A percentile compares a stretch with the other conserved stretches of the same genome.
Evolutionary conservation across 1,140 invertebrate genomes (phyloP).

Genomic region (Lucilia cuprina): DNA sequence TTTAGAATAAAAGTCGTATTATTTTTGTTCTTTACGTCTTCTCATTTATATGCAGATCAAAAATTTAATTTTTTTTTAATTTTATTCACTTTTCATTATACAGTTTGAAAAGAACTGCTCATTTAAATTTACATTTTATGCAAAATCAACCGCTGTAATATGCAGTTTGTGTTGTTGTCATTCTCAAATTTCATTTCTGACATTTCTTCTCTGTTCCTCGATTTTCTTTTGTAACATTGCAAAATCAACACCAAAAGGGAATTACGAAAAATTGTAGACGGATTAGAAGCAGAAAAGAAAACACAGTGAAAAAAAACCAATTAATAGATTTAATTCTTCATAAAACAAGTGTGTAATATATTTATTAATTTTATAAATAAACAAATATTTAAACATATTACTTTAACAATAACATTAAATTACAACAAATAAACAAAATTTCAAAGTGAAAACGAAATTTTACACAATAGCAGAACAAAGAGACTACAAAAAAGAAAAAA

Average conservation of each 20-base stretch:
- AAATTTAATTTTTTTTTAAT: no score
- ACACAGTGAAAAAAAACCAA: not conserved
- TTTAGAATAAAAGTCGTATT: no score
- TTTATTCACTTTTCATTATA: not conserved
- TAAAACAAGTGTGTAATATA: slow-evolving; percentile 20
- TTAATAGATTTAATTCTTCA: not conserved
- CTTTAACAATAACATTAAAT: not conserved
- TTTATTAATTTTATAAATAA: slow-evolving; percentile 1
- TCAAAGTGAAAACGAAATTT: not conserved
- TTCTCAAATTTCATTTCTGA: not conserved
- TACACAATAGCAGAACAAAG: slow-evolving; percentile 10
- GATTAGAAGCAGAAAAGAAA: not conserved
- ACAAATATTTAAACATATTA: not conserved
- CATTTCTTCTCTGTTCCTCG: not conserved
- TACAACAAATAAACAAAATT: not conserved
- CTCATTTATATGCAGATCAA: no score
- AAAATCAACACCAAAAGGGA: slow-evolving; percentile 3
- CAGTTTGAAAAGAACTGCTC: not conserved
- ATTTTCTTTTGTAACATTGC: not conserved
- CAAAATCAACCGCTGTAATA: not conserved
- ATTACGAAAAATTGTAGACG: not conserved
- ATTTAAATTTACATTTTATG: not conserved
- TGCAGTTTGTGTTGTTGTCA: not conserved
- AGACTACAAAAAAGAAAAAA: not conserved
- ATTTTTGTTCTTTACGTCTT: no score